A percentile compares a stretch with the other conserved stretches of the same genome.
Conservation (phyloP, 2,797 vertebrate genomes). For the Manis crassicaudata region DNA sequence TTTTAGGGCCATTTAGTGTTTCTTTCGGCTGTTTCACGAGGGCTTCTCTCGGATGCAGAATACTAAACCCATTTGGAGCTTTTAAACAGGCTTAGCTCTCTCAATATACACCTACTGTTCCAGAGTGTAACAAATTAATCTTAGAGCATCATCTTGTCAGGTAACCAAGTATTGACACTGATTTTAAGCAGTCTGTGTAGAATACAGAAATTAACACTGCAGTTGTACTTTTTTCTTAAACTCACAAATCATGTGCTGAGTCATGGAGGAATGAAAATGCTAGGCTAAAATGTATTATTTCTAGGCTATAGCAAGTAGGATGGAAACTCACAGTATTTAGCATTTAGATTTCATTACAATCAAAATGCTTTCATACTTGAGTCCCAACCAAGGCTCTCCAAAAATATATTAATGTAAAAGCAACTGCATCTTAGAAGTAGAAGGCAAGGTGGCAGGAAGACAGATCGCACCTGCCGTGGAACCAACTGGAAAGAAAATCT, state of each 20-base stretch:
- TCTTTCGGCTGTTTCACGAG: constrained; percentile 77
- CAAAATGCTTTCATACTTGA: constrained; percentile 46
- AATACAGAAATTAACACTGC: constrained; percentile 31
- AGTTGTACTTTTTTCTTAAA: constrained; percentile 24
- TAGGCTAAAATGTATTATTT: not conserved
- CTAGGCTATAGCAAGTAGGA: not conserved
- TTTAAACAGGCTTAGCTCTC: constrained; percentile 66
- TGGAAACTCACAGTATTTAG: constrained; percentile 16
- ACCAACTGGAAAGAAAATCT: not conserved
- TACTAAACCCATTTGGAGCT: constrained; percentile 66
- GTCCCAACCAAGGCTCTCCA: not conserved
- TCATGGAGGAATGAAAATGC: not conserved
- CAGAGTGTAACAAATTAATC: constrained; percentile 62
- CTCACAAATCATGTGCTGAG: not conserved
- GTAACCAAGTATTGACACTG: not conserved
- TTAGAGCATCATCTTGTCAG: constrained; percentile 39
- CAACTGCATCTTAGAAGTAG: not conserved
- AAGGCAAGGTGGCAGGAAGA: not conserved
- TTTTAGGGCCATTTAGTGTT: constrained; percentile 81
- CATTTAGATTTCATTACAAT: constrained; percentile 22
- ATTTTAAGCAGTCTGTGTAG: constrained; percentile 8
- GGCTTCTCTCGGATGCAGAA: constrained; percentile 77
- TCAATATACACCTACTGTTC: constrained; percentile 37
- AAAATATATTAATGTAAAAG: not conserved
- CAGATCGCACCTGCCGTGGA: not conserved